A percentile compares a stretch with the other conserved stretches of the same genome.
Evolutionary conservation across 2,113 vertebrate genomes (phyloP).

Genomic region (Xenopus borealis): DNA sequence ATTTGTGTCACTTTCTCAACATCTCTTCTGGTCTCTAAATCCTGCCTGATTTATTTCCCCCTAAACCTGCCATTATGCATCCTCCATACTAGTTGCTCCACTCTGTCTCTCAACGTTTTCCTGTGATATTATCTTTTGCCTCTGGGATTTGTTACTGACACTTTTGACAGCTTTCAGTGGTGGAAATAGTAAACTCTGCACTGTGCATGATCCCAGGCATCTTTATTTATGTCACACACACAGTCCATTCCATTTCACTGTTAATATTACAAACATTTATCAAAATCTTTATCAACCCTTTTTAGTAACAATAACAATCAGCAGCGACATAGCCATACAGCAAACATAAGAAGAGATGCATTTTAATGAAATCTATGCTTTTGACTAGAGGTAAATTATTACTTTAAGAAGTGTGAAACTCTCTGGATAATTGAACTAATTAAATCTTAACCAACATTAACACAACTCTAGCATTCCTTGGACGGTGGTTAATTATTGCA

Average conservation of each 20-base stretch:
- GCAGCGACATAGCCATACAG: slow-evolving; percentile 46
- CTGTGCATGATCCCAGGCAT: background rate
- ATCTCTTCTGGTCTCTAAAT: background rate
- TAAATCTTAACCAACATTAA: slow-evolving; percentile 81
- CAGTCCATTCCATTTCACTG: too few relatives aligned
- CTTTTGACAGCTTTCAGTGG: background rate
- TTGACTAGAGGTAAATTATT: slow-evolving; percentile 69
- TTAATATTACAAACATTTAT: slow-evolving; percentile 33
- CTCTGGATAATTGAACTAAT: slow-evolving; percentile 81
- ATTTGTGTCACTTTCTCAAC: too few relatives aligned
- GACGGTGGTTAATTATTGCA: slow-evolving; percentile 76
- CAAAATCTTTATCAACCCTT: slow-evolving; percentile 49
- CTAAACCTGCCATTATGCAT: too few relatives aligned
- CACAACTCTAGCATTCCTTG: slow-evolving; percentile 71
- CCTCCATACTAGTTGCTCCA: background rate
- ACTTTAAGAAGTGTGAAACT: slow-evolving; percentile 63
- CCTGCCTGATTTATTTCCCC: background rate
- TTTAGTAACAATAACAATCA: slow-evolving; percentile 4
- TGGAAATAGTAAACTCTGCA: background rate
- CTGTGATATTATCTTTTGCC: background rate
- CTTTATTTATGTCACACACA: too few relatives aligned
- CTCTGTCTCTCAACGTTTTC: background rate
- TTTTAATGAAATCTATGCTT: slow-evolving; percentile 41
- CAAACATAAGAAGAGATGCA: slow-evolving; percentile 5
- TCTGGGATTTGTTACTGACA: background rate